phyloP scores from a whole-genome alignment of 1,140 invertebrate genomes.

The Euura lappo region DNA sequence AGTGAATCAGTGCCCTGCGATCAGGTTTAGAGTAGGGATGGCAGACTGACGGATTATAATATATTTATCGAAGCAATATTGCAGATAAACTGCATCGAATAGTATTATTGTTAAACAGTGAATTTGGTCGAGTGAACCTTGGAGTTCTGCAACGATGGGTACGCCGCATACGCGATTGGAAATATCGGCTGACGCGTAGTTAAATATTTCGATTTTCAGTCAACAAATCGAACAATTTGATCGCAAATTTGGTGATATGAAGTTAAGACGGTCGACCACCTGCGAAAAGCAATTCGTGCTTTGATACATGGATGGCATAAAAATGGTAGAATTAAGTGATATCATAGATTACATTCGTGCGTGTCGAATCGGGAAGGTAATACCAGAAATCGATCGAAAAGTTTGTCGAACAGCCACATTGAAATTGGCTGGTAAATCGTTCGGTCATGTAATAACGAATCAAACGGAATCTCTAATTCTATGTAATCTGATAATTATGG shows the following conservation, averaged over 20 bases:
- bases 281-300: no score
- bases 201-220: no score
- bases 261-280: no score
- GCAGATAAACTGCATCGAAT: not conserved
- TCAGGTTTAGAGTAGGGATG: not conserved
- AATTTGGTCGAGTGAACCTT: not conserved
- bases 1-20: not conserved
- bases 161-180: not conserved
- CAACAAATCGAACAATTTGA: no score
- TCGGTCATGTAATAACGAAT: not conserved
- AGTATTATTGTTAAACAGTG: not conserved
- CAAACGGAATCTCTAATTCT: not conserved
- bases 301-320: no score
- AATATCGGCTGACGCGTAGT: not conserved
- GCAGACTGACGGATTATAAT: not conserved
- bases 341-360: no score
- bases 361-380: no score
- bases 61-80: constrained; percentile 5
- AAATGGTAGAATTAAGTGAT: no score
- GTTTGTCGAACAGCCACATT: no score
- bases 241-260: no score
- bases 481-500: not conserved
- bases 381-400: no score
- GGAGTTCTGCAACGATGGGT: no score
- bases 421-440: not conserved